Percentiles rank a stretch among this genome's conserved stretches.
Conservation (phyloP, 2,797 vertebrate species). For the Myoxocephalus aenaeus region DNA sequence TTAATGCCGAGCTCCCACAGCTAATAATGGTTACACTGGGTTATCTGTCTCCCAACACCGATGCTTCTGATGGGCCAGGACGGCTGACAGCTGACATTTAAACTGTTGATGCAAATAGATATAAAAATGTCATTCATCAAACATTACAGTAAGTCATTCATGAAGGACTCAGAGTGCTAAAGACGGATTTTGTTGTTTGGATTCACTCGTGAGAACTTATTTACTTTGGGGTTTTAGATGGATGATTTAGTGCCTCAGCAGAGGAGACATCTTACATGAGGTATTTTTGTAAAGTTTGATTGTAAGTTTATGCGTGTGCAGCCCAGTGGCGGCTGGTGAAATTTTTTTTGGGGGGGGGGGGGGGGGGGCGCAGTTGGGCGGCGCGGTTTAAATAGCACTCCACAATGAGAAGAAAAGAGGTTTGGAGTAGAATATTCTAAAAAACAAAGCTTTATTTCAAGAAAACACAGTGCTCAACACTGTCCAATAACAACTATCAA, state of each 20-base stretch:
- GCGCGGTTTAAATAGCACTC: too few relatives aligned
- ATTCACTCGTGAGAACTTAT: constrained; percentile 36
- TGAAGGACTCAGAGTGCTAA: constrained; percentile 22
- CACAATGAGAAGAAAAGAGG: too few relatives aligned
- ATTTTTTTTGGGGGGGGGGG: too few relatives aligned
- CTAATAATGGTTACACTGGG: constrained; percentile 18
- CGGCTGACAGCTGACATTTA: constrained; percentile 12
- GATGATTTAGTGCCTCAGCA: constrained; percentile 49
- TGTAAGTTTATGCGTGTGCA: constrained; percentile 5
- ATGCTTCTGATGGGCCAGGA: neutral
- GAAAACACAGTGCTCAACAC: too few relatives aligned
- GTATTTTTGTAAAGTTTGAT: constrained; percentile 20
- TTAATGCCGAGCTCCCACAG: constrained; percentile 11
- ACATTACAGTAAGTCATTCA: constrained; percentile 28
- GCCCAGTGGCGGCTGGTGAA: too few relatives aligned
- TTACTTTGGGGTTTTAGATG: constrained; percentile 37
- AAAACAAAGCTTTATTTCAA: too few relatives aligned
- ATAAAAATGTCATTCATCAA: constrained; percentile 37
- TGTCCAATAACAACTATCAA: too few relatives aligned
- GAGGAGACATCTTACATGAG: constrained; percentile 26
- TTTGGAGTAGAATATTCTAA: too few relatives aligned
- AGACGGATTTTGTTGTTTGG: constrained; percentile 39
- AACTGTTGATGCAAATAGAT: constrained; percentile 32
- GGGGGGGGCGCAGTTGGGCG: too few relatives aligned
- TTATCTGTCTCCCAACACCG: neutral